Evolutionary conservation across 2,113 vertebrate genomes (phyloP).

Genomic region (Leucopsar rothschildi): DNA sequence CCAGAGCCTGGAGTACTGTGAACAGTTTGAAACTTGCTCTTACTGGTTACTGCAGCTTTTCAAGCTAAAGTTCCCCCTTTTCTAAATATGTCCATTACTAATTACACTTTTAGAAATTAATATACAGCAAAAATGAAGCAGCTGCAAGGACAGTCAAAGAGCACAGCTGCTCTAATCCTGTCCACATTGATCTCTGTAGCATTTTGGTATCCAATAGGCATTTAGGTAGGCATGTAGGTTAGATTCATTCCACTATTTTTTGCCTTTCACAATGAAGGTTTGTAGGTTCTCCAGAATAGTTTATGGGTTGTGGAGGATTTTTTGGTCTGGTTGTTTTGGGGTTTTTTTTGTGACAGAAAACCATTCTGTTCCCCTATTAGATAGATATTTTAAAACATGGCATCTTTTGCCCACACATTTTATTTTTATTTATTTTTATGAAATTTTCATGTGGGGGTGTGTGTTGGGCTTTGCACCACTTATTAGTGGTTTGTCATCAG

Average conservation of each 20-base stretch:
- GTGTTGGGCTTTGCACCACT: no score
- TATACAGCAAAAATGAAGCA: not conserved
- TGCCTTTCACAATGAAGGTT: not conserved
- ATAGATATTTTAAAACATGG: not conserved
- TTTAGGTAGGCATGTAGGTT: not conserved
- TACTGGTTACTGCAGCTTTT: not conserved
- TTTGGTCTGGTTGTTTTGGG: no score
- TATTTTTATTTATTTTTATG: no score
- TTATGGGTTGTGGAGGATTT: not conserved
- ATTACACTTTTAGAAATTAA: not conserved
- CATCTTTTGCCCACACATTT: not conserved
- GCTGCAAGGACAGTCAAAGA: not conserved
- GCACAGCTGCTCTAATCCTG: not conserved
- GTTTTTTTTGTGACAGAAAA: not conserved
- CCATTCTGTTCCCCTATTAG: not conserved
- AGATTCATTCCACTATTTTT: not conserved
- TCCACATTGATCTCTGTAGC: not conserved
- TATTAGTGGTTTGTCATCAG: no score
- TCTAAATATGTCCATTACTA: not conserved
- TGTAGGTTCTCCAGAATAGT: not conserved
- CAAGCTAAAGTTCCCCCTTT: not conserved
- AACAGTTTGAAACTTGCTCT: not conserved
- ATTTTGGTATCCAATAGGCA: not conserved
- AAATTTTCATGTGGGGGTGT: no score
- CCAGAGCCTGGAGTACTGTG: not conserved